phyloP scores from a whole-genome alignment of 2,113 vertebrate species.

The Rousettus leschenaultii region DNA sequence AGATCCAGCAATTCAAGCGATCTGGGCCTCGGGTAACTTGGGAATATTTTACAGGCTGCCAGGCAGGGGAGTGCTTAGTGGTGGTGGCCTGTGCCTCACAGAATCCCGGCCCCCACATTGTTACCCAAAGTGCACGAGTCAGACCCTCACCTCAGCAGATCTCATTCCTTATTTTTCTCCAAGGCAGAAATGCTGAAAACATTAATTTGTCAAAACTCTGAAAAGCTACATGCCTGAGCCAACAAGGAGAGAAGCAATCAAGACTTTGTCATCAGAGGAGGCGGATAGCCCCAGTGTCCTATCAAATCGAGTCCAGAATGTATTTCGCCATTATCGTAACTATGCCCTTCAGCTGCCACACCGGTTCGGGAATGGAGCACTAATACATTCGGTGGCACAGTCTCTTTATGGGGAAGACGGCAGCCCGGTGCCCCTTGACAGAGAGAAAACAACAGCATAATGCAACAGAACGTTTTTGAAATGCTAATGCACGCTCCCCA shows the following conservation, averaged over 20 bases:
- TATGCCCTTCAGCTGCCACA: constrained; percentile 61
- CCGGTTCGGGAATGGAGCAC: background rate
- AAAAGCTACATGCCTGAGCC: constrained; percentile 27
- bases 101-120: background rate
- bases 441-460: constrained; percentile 68
- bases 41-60: background rate
- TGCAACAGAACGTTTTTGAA: constrained; percentile 75
- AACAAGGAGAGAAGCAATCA: constrained; percentile 36
- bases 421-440: constrained; percentile 75
- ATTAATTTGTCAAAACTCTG: constrained; percentile 59
- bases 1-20: background rate
- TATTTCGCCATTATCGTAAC: constrained; percentile 39
- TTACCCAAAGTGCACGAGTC: background rate
- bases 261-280: constrained; percentile 34
- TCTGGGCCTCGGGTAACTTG: background rate
- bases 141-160: background rate
- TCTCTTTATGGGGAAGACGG: constrained; percentile 60
- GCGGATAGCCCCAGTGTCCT: constrained; percentile 34
- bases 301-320: constrained; percentile 62
- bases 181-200: background rate
- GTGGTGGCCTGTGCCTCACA: rapidly evolving
- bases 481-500: constrained; percentile 79
- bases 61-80: background rate
- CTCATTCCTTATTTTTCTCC: constrained; percentile 2
- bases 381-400: constrained; percentile 30